Conservation (phyloP, 1,140 invertebrate species). For the Listronotus oregonensis region DNA sequence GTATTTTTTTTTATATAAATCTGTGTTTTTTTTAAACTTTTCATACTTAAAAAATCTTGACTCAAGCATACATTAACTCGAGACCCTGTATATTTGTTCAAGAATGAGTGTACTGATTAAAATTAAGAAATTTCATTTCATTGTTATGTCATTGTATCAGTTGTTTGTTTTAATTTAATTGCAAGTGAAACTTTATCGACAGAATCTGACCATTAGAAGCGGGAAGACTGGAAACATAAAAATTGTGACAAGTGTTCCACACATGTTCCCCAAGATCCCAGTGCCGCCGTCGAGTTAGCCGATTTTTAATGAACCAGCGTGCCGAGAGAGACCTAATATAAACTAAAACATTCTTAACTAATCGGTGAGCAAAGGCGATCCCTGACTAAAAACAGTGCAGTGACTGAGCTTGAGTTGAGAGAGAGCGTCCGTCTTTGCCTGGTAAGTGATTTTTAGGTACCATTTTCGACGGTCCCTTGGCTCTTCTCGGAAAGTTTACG, state of each 20-base stretch:
- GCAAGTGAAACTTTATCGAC: constrained; percentile 13
- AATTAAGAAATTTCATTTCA: neutral
- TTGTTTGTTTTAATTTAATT: constrained; percentile 3
- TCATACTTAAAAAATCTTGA: too few relatives aligned
- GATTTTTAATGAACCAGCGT: constrained; percentile 11
- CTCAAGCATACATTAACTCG: too few relatives aligned
- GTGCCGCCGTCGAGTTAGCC: neutral
- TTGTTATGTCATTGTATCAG: neutral
- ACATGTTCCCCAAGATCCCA: constrained; percentile 18
- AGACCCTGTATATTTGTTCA: neutral
- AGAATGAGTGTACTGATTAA: neutral
- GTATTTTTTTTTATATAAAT: too few relatives aligned
- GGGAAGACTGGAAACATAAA: constrained; percentile 1
- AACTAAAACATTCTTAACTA: constrained; percentile 24
- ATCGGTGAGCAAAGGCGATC: constrained; percentile 10
- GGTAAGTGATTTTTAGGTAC: constrained; percentile 24
- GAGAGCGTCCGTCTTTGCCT: constrained; percentile 10
- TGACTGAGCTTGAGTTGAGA: constrained; percentile 7
- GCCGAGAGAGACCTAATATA: constrained; percentile 27
- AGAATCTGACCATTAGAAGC: constrained; percentile 9
- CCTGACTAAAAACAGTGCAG: constrained; percentile 2
- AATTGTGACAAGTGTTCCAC: constrained; percentile 23
- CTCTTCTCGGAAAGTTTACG: constrained; percentile 3
- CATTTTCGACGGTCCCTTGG: constrained; percentile 12
- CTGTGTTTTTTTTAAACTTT: too few relatives aligned